Evolutionary conservation across 1,140 invertebrate genomes (phyloP).

Genomic region (Micrasema longulum): DNA sequence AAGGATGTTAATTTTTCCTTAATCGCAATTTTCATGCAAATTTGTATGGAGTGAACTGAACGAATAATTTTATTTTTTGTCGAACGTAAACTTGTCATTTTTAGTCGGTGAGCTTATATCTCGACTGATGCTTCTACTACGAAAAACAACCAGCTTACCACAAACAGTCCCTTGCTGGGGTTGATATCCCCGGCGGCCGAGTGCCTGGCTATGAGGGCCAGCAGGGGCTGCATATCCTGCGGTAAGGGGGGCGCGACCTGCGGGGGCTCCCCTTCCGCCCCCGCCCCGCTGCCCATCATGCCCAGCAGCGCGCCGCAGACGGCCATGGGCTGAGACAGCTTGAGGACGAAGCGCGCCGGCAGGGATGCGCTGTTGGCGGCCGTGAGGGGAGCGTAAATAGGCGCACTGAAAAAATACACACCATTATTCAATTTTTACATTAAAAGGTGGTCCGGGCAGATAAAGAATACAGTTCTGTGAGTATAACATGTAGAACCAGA

Average conservation of each 20-base stretch:
- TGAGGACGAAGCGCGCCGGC: slow-evolving; percentile 91
- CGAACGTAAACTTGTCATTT: too few relatives aligned
- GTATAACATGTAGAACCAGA: too few relatives aligned
- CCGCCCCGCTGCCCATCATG: slow-evolving; percentile 73
- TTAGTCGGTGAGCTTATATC: too few relatives aligned
- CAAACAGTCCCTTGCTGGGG: slow-evolving; percentile 81
- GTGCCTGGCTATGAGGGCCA: slow-evolving; percentile 82
- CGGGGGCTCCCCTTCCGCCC: slow-evolving; percentile 55
- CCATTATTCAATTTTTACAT: too few relatives aligned
- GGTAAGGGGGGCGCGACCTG: slow-evolving; percentile 74
- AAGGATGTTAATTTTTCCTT: too few relatives aligned
- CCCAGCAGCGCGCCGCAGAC: slow-evolving; percentile 82
- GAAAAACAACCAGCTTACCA: slow-evolving; percentile 80
- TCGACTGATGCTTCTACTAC: too few relatives aligned
- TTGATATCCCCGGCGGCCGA: slow-evolving; percentile 76
- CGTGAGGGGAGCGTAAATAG: slow-evolving; percentile 83
- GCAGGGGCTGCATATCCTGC: slow-evolving; percentile 69
- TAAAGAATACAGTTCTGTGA: too few relatives aligned
- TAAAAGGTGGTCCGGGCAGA: too few relatives aligned
- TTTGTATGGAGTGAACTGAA: too few relatives aligned
- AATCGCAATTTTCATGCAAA: too few relatives aligned
- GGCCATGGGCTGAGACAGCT: slow-evolving; percentile 87
- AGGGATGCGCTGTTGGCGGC: slow-evolving; percentile 88
- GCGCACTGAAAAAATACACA: slow-evolving; percentile 74
- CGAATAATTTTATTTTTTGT: too few relatives aligned